Evolutionary conservation across 2,113 vertebrate species (phyloP).

Genomic region (Saccopteryx leptura): DNA sequence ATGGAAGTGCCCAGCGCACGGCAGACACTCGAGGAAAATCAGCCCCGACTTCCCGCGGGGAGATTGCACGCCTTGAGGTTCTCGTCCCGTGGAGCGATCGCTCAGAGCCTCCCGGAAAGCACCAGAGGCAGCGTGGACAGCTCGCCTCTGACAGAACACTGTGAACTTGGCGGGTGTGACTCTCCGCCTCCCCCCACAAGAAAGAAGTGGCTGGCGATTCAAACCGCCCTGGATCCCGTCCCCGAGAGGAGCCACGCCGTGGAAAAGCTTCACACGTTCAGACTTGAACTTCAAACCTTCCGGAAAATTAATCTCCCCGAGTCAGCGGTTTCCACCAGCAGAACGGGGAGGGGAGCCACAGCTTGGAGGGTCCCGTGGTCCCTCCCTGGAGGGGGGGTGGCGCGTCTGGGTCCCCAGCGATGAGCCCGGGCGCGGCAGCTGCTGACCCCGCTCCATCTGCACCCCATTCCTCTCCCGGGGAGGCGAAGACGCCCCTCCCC

Average conservation of each 20-base stretch:
- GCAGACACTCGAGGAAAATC: rapidly evolving
- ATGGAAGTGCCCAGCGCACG: rapidly evolving
- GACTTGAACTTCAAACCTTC: not conserved
- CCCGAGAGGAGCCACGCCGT: slow-evolving; percentile 17
- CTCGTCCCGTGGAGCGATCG: slow-evolving; percentile 1
- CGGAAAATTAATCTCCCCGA: slow-evolving; percentile 21
- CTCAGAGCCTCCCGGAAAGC: slow-evolving; percentile 66
- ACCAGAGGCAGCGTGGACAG: slow-evolving; percentile 30
- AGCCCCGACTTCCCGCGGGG: not conserved
- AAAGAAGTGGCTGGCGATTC: not conserved
- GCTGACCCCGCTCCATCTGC: not conserved
- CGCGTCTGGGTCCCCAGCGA: rapidly evolving
- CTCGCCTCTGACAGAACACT: rapidly evolving
- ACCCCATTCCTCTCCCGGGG: not conserved
- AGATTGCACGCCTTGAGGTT: rapidly evolving
- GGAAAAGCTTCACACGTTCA: slow-evolving; percentile 51
- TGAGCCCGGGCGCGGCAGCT: rapidly evolving
- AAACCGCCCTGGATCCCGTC: not conserved
- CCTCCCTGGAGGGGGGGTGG: rapidly evolving
- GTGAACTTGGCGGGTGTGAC: not conserved
- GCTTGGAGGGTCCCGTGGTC: rapidly evolving
- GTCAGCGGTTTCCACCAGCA: rapidly evolving
- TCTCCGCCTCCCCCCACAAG: too few species aligned
- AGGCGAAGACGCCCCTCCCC: not conserved
- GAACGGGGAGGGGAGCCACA: rapidly evolving